Evolutionary conservation across 2,888 invertebrate species (phyloP), one percentile per base, ranked within the genome.

Genomic region (Caenorhabditis japonica): DNA sequence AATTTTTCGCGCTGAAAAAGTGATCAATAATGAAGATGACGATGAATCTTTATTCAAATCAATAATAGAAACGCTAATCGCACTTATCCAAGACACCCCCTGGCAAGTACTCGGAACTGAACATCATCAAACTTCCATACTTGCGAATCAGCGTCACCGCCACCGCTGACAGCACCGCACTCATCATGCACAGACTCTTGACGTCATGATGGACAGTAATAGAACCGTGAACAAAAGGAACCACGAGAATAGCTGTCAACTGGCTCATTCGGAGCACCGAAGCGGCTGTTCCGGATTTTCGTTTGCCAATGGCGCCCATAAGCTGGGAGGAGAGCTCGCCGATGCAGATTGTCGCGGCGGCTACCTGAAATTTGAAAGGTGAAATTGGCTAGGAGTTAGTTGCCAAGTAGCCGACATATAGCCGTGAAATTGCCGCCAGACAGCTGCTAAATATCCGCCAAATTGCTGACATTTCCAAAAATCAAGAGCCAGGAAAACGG

Each of bases 321-420:
- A 84, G 71, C 66, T 84, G 84, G 21, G 83, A 83, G 15, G 82
- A 72, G 38, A 85, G 77, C 56, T 83, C 83, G 17, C 83, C 83
- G 39, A 83, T 62, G 41, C 76, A 81, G 56, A 85, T 76, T 38
- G 81, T 81, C 17, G 80, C 77, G 12, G 80, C 83, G 41, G 80
- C 46, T n/a, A 84, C 76, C 79, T 84, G 55, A 25, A 75, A 62
- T 13, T 46, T 15, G 21, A 51, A 53, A 33, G 44, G 19, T n/a
- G 21, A 21, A 15, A 33, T 12, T n/a, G n/a, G n/a, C n/a, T n/a
- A n/a, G n/a, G n/a, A n/a, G n/a, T n/a, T n/a, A n/a, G n/a, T n/a
- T n/a, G n/a, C n/a, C n/a, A n/a, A n/a, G n/a, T n/a, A n/a, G n/a
- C n/a, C n/a, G n/a, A n/a, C n/a, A n/a, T n/a, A n/a, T n/a, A n/a